A percentile compares a stretch with the other conserved stretches of the same genome.
Conservation (phyloP, 2,797 vertebrate genomes). For the Phrynocephalus forsythii region DNA sequence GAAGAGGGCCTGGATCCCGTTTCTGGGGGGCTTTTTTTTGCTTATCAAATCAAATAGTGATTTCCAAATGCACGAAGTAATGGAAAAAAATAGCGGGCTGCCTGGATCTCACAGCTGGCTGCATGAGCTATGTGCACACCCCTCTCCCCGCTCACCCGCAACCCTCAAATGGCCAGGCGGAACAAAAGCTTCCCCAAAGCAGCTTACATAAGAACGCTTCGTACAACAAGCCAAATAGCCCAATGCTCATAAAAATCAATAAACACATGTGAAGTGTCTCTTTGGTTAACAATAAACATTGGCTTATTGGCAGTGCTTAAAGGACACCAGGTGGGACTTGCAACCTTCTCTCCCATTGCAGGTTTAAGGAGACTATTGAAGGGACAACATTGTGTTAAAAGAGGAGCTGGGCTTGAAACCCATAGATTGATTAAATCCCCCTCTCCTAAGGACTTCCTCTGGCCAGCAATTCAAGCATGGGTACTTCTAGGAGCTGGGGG, state of each 20-base stretch:
- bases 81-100: neutral
- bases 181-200: neutral
- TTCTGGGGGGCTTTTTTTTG: neutral
- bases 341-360: too few species aligned
- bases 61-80: neutral
- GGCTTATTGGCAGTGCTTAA: neutral
- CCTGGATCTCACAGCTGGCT: neutral
- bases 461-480: neutral
- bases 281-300: neutral
- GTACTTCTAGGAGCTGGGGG: too few species aligned
- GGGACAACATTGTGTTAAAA: neutral
- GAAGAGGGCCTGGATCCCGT: neutral
- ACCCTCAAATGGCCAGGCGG: neutral
- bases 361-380: neutral
- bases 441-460: neutral
- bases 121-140: too few species aligned
- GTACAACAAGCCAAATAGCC: neutral
- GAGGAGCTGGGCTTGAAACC: neutral
- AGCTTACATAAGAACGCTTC: too few species aligned
- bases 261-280: neutral
- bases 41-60: neutral
- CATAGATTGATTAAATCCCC: neutral
- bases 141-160: too few species aligned
- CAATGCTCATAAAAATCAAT: neutral
- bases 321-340: neutral